phyloP scores from a whole-genome alignment of 2,888 invertebrate genomes.

The Plutella xylostella region DNA sequence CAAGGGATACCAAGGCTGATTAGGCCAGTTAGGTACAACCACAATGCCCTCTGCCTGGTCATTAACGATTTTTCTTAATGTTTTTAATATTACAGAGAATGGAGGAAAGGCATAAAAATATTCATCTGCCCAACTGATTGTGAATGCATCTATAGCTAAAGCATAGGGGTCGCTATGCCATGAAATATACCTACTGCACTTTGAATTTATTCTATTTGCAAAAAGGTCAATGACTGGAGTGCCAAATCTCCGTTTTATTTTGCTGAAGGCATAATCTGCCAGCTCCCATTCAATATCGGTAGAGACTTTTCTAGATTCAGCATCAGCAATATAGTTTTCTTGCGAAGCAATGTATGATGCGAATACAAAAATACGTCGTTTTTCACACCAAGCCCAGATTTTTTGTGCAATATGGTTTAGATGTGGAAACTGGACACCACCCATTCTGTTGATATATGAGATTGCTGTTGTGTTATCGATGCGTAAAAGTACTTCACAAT shows the following conservation, averaged over 20 bases:
- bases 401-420: not conserved
- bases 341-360: slow-evolving; percentile 3
- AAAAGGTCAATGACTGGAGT: slow-evolving; percentile 7
- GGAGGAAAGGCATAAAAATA: slow-evolving; percentile 8
- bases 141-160: slow-evolving; percentile 2
- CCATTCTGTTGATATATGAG: slow-evolving; percentile 2
- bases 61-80: not conserved
- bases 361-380: slow-evolving; percentile 1
- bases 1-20: not conserved
- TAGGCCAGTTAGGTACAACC: slow-evolving; percentile 3
- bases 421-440: slow-evolving; percentile 6
- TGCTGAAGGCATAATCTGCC: not conserved
- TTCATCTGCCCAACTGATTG: not conserved
- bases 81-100: slow-evolving; percentile 4
- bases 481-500: slow-evolving; percentile 2
- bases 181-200: not conserved
- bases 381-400: slow-evolving; percentile 9
- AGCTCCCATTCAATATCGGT: slow-evolving; percentile 4
- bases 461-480: slow-evolving; percentile 7
- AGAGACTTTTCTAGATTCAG: not conserved
- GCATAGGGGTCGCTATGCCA: slow-evolving; percentile 5
- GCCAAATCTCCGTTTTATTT: not conserved
- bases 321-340: slow-evolving; percentile 5
- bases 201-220: slow-evolving; percentile 4
- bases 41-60: slow-evolving; percentile 2